Evolutionary conservation across 2,797 vertebrate species (phyloP).

Genomic region (Epinephelus coioides): DNA sequence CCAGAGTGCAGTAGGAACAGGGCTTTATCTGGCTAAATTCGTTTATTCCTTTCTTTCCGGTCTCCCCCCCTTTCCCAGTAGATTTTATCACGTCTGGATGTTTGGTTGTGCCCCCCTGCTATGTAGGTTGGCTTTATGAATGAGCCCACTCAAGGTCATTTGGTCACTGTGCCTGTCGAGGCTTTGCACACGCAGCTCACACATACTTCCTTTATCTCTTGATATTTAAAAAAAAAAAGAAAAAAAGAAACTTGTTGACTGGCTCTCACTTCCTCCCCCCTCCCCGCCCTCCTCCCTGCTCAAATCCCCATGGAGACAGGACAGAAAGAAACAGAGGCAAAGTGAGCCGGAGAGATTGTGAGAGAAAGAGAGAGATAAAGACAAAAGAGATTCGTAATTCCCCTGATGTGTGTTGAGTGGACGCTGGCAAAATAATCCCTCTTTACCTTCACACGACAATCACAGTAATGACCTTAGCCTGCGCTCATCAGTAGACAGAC

Average conservation of each 20-base stretch:
- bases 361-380: slow-evolving; percentile 47
- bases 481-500: slow-evolving; percentile 50
- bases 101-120: slow-evolving; percentile 53
- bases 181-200: slow-evolving; percentile 52
- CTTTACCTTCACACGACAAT: slow-evolving; percentile 63
- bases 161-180: slow-evolving; percentile 57
- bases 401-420: slow-evolving; percentile 60
- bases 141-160: slow-evolving; percentile 76
- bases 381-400: slow-evolving; percentile 53
- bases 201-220: slow-evolving; percentile 70
- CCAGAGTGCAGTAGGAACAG: slow-evolving; percentile 72
- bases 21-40: slow-evolving; percentile 81
- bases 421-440: slow-evolving; percentile 68
- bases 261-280: slow-evolving; percentile 17
- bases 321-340: slow-evolving; percentile 48
- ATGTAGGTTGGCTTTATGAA: slow-evolving; percentile 65
- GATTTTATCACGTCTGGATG: slow-evolving; percentile 74
- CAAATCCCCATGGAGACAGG: slow-evolving; percentile 72
- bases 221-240: slow-evolving; percentile 11
- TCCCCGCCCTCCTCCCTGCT: slow-evolving; percentile 26
- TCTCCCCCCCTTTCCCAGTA: slow-evolving; percentile 22
- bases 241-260: slow-evolving; percentile 63
- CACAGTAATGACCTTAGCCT: slow-evolving; percentile 64
- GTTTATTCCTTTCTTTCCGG: slow-evolving; percentile 78
- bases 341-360: slow-evolving; percentile 46